A percentile compares a stretch with the other conserved stretches of the same genome.
Evolutionary conservation across 2,888 invertebrate genomes (phyloP).

Genomic region (Hemaris fuciformis): DNA sequence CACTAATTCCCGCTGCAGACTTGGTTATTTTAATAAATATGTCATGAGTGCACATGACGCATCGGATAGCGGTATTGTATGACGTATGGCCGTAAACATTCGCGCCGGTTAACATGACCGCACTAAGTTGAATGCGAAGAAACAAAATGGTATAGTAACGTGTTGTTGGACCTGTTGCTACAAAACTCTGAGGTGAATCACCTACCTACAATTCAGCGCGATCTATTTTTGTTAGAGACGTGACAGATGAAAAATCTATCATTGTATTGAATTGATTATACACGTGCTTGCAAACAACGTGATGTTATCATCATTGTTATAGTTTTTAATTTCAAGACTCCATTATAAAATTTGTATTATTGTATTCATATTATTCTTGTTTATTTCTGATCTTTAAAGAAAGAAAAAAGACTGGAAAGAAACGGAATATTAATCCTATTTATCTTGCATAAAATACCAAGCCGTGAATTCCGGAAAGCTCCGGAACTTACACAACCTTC

Average conservation of each 20-base stretch:
- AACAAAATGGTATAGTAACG: background rate
- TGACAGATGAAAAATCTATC: conserved; percentile 5
- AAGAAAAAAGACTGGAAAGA: no score
- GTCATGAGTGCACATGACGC: background rate
- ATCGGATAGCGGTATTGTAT: background rate
- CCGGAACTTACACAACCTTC: background rate
- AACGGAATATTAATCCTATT: no score
- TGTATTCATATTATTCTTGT: no score
- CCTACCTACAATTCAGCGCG: background rate
- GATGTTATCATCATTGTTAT: background rate
- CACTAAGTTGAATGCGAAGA: background rate
- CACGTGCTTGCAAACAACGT: background rate
- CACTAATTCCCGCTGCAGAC: background rate
- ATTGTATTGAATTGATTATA: background rate
- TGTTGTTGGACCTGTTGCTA: background rate
- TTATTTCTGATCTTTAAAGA: no score
- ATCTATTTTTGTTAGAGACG: background rate
- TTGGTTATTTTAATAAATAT: background rate
- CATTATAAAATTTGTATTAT: no score
- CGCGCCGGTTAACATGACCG: background rate
- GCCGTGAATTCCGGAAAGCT: background rate
- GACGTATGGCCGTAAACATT: background rate
- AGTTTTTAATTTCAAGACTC: no score
- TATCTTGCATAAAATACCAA: background rate
- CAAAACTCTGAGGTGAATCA: conserved; percentile 3